Evolutionary conservation across 2,888 invertebrate species (phyloP), one percentile per base, ranked within the genome.

Genomic region (Euplagia quadripunctaria): DNA sequence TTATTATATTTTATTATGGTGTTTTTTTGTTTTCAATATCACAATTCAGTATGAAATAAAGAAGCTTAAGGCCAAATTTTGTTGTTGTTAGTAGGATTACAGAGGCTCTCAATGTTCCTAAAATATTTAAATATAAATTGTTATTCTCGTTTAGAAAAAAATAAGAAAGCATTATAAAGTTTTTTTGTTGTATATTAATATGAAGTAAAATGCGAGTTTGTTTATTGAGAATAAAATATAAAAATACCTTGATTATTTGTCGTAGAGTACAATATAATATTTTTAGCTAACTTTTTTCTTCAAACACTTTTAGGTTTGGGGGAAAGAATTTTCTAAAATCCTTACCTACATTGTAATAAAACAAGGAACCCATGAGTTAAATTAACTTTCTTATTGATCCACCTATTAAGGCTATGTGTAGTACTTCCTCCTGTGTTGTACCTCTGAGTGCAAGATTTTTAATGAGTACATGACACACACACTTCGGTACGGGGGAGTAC

Each of bases 61-160:
- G 64, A 64, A 64, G 43, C 43, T 64, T 64, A 64, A 64, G 42
- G 42, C 42, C 16, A 42, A 64, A 64, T 42, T 42, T 14, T 42
- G 42, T 64, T 64, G 64, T 64, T 43, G 42, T n/a, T 43, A n/a
- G 17, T 64, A 64, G 11, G n/a, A 64, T 42, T 64, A 43, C 64
- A 41, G 1, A 42, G 43, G 43, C 8, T n/a, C 17, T 42, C 9
- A 17, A 64, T 42, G 42, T 64, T 64, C 31, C 42, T 41, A 63
- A 63, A 31, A 63, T 11, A 58, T 58, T 58, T n/a, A 20, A 58
- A 20, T 58, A 11, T 58, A n/a, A 55, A 55, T 55, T 55, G 4
- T 55, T n/a, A n/a, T 20, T 55, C n/a, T n/a, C n/a, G 4, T 55
- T n/a, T 3, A n/a, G 9, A 9, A 55, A 55, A n/a, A 17, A 3